Evolutionary conservation across 2,113 vertebrate genomes (phyloP), one percentile per base, ranked within the genome.

Genomic region (pig (Sus scrofa)): DNA sequence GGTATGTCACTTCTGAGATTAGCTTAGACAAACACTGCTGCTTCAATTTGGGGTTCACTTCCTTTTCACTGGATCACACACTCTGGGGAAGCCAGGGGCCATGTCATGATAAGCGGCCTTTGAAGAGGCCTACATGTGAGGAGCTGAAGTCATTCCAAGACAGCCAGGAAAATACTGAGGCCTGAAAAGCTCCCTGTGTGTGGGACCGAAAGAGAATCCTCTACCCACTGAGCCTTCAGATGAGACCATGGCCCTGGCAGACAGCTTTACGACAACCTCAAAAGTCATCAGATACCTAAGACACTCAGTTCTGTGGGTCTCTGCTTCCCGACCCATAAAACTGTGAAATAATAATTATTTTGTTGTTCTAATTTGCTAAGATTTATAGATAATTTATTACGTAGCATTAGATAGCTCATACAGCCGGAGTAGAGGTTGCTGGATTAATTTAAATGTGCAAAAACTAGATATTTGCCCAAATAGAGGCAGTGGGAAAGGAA

Each of bases 231-330:
- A 54, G 58, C 7, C 15, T 94, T 82, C 37, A 44, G 63, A 37
- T 86, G 37, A 91, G 20, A 77, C 19, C 34, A 27, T 8, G 73
- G 26, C 18, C 18, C 5, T 11, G 19, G 14, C 14, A 16, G 9
- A 71, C 3, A 56, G 30, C 16, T 91, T 86, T 54, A 0, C 22
- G 58, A 32, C 4, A 79, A 50, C 15, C 10, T 71, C 39, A 13
- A 3, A 0, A 89, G 12, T 65, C 6, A 39, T 9, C 11, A 44
- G 22, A 7, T 81, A 9, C 6, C 44, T 34, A 9, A 50, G 44
- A 2, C 58, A 15, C 10, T 1, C 39, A 89, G 16, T 3, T 27
- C 30, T 32, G 0, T 0, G 27, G 24, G 2, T 10, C 7, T 4
- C 34, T 71, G 22, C 14, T 30, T 90, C 14, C 81, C 50, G 1